Evolutionary conservation across 2,797 vertebrate genomes (phyloP).

Genomic region (Sarcoramphus papa): DNA sequence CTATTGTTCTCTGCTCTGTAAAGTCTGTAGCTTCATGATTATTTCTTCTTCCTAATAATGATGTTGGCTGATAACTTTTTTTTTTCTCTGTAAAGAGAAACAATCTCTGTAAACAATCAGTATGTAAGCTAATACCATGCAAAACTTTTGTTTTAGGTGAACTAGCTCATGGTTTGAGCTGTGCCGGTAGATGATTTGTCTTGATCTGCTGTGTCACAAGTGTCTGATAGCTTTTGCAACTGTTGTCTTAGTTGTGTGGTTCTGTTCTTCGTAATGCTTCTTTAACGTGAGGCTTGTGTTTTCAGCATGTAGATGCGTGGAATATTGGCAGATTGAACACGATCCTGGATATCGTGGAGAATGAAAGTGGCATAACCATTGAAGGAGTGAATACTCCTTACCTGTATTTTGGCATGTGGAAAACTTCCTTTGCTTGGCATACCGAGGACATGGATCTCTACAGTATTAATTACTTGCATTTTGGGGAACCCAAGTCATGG

Average conservation of each 20-base stretch:
- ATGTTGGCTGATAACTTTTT: not conserved
- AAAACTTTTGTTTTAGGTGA: not conserved
- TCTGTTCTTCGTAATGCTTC: not conserved
- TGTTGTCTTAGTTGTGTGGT: not conserved
- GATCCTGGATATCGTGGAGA: constrained; percentile 91
- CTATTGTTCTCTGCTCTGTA: not conserved
- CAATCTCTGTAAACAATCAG: not conserved
- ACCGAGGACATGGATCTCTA: constrained; percentile 99
- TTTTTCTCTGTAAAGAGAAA: not conserved
- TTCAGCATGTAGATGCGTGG: constrained; percentile 89
- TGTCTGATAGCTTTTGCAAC: not conserved
- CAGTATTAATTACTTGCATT: constrained; percentile 96
- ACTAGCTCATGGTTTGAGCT: not conserved
- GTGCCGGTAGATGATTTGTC: not conserved
- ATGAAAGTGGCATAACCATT: constrained; percentile 90
- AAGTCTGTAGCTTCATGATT: not conserved
- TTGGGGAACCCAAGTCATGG: constrained; percentile 97
- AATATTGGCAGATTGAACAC: constrained; percentile 91
- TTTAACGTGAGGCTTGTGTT: not conserved
- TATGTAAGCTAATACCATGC: not conserved
- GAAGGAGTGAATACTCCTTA: constrained; percentile 95
- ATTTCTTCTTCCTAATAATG: not conserved
- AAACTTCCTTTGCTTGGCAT: constrained; percentile 98
- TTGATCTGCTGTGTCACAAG: not conserved
- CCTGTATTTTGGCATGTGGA: constrained; percentile 98